Evolutionary conservation across 2,113 vertebrate genomes (phyloP), one percentile per base, ranked within the genome.

Genomic region (Megaptera novaeangliae): DNA sequence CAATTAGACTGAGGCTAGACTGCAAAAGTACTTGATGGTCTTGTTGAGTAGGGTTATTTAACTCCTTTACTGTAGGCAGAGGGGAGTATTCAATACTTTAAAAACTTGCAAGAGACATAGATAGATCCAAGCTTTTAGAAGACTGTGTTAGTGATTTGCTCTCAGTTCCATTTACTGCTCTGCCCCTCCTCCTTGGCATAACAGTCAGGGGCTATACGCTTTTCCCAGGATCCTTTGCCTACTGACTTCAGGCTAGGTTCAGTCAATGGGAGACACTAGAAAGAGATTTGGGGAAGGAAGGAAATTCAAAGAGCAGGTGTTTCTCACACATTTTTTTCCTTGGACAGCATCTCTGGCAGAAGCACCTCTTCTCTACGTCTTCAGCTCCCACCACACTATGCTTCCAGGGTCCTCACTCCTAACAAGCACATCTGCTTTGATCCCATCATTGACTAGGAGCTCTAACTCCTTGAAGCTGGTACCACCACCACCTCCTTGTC

Each of bases 141-240:
- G 7, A 75, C 8, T 15, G 0, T 39, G 6, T 27, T 18, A 52
- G 4, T 88, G 36, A 75, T 41, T 93, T 55, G 46, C 15, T 75
- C 14, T 85, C 29, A 17, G n/a, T 41, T 77, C 5, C 11, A 10
- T 41, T 64, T 31, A 6, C 10, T 84, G 8, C 36, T 2, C n/a
- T 2, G 15, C 0, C 2, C 0, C 1, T 29, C 2, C 18, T 39
- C 2, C 15, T 23, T 75, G 29, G 6, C n/a, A 1, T 55, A 25
- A 8, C 7, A 4, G 6, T 34, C 52, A 17, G 13, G 39, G 15
- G 4, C 4, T n/a, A 0, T 10, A 36, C 8, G 3, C 12, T 46
- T 44, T 74, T 5, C 20, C n/a, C 63, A 39, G 17, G 1, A 0
- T 46, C 4, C 6, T 7, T 8, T 69, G 52, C 15, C 41, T 69